A percentile compares a stretch with the other conserved stretches of the same genome.
Conservation (phyloP, 2,888 invertebrate species). For the Rhingia rostrata region DNA sequence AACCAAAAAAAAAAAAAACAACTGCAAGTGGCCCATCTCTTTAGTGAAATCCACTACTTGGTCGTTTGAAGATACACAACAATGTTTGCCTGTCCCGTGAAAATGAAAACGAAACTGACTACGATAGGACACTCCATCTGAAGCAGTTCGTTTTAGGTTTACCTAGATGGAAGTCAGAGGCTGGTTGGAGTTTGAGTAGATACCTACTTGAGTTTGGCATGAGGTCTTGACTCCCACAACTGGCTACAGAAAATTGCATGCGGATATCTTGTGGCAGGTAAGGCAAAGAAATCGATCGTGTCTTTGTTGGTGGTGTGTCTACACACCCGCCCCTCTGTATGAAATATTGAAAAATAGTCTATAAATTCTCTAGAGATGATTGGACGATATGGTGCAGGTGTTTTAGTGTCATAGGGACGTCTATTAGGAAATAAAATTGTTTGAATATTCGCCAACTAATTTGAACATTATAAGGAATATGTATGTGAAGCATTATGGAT, state of each 20-base stretch:
- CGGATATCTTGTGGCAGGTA: constrained; percentile 33
- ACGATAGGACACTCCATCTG: neutral
- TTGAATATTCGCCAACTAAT: no score
- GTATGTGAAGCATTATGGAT: no score
- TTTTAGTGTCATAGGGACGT: constrained; percentile 37
- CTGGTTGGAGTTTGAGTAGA: constrained; percentile 8
- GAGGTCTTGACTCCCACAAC: constrained; percentile 68
- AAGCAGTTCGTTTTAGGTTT: neutral
- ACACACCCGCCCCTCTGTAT: constrained; percentile 7
- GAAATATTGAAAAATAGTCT: constrained; percentile 33
- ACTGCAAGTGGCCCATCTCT: constrained; percentile 48
- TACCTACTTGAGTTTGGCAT: constrained; percentile 10
- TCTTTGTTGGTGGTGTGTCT: neutral
- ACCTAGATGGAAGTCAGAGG: constrained; percentile 10
- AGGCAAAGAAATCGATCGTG: neutral
- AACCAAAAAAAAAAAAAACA: constrained; percentile 27
- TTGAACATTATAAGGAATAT: neutral
- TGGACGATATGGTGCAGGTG: constrained; percentile 52
- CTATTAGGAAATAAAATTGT: constrained; percentile 9
- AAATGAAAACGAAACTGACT: constrained; percentile 64
- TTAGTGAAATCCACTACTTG: constrained; percentile 55
- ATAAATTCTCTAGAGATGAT: constrained; percentile 39
- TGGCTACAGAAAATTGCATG: constrained; percentile 45
- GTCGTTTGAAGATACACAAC: constrained; percentile 10
- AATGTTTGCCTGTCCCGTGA: constrained; percentile 13